Evolutionary conservation across 2,113 vertebrate genomes (phyloP).

Genomic region (Naja naja): DNA sequence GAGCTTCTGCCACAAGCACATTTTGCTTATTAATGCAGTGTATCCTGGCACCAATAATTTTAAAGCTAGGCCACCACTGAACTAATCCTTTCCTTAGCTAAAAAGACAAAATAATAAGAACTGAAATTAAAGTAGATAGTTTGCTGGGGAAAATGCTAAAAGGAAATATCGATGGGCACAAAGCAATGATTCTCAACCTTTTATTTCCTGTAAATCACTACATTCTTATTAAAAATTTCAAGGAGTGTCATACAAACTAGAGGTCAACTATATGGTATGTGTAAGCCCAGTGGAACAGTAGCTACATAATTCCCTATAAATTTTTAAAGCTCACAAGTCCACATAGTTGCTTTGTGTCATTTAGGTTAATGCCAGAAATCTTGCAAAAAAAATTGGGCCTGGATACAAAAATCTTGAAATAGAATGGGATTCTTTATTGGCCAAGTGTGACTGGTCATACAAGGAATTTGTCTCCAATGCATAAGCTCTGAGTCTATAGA

Average conservation of each 20-base stretch:
- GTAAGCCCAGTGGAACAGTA: background rate
- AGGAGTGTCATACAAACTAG: background rate
- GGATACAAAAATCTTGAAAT: slow-evolving; percentile 3
- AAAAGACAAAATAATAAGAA: background rate
- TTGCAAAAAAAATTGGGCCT: background rate
- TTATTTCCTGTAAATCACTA: background rate
- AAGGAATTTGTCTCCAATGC: background rate
- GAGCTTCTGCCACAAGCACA: background rate
- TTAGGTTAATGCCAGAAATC: background rate
- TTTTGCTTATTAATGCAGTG: background rate
- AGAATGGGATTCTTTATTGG: background rate
- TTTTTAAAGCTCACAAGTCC: background rate
- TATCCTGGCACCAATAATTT: background rate
- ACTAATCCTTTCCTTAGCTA: background rate
- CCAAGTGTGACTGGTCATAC: background rate
- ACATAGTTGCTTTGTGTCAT: background rate
- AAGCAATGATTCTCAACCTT: background rate
- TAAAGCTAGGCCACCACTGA: background rate
- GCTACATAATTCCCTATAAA: background rate
- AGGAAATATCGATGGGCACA: background rate
- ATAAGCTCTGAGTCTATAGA: background rate
- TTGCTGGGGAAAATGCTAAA: background rate
- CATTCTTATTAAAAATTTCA: background rate
- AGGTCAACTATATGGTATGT: background rate
- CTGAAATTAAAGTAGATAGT: background rate